Evolutionary conservation across 2,113 vertebrate genomes (phyloP).

Genomic region (Xiphophorus maculatus): DNA sequence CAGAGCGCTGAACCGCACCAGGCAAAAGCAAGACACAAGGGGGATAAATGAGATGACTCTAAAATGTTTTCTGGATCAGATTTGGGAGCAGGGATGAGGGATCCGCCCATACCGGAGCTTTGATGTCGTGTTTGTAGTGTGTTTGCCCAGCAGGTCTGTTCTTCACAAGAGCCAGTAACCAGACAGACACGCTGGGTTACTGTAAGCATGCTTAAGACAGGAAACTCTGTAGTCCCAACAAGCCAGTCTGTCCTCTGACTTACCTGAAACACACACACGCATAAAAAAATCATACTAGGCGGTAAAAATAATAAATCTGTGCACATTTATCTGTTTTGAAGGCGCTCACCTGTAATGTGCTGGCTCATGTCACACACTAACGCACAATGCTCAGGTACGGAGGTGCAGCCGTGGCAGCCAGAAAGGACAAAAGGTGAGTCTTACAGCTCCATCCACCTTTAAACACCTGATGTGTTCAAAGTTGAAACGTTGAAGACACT

Average conservation of each 20-base stretch:
- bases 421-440: conserved; percentile 6
- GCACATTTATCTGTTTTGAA: neutral
- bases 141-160: conserved; percentile 2
- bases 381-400: neutral
- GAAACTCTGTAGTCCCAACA: conserved; percentile 17
- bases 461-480: conserved; percentile 16
- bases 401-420: conserved; percentile 24
- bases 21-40: neutral
- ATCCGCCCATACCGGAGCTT: conserved; percentile 12
- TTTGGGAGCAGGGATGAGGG: too few relatives aligned
- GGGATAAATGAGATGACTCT: neutral
- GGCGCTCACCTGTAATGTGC: conserved; percentile 33
- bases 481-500: neutral
- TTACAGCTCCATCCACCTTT: conserved; percentile 19
- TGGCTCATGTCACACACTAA: conserved; percentile 32
- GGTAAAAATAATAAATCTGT: neutral
- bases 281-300: neutral
- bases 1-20: conserved; percentile 1
- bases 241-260: conserved; percentile 8
- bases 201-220: conserved; percentile 21
- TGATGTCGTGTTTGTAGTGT: conserved; percentile 11
- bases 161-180: conserved; percentile 10
- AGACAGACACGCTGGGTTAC: conserved; percentile 14
- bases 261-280: neutral
- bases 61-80: neutral